These are phyloP conservation scores for Akabosia matsudoensis DNA, from an alignment of 1,140 invertebrate genomes.

Conservation along the genomic window DNA sequence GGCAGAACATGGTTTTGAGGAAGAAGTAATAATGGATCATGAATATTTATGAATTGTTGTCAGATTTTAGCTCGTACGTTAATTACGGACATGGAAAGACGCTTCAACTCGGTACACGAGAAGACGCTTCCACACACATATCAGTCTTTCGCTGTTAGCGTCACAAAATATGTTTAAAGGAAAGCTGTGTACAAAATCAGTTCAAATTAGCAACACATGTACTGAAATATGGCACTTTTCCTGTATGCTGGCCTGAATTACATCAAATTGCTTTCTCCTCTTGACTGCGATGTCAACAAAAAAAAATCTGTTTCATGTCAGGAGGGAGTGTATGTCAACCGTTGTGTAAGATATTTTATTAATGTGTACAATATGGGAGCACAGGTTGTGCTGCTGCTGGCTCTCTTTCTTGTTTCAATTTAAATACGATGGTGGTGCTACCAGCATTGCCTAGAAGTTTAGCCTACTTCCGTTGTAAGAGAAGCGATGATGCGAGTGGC, in stretches of 20 bases:
- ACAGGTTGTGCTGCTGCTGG: too few species aligned
- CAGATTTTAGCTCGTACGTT: background rate
- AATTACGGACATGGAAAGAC: too few species aligned
- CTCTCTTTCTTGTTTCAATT: background rate
- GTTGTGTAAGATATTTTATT: too few species aligned
- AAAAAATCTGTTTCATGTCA: background rate
- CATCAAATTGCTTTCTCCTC: background rate
- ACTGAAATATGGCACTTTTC: background rate
- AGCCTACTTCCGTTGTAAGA: too few species aligned
- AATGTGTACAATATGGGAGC: too few species aligned
- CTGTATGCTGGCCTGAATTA: background rate
- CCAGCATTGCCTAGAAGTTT: too few species aligned
- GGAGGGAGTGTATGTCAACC: background rate
- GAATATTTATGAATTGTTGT: background rate
- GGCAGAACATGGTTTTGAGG: background rate
- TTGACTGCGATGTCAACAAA: background rate
- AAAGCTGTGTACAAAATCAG: background rate
- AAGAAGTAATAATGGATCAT: background rate
- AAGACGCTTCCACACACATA: too few species aligned
- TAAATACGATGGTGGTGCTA: background rate
- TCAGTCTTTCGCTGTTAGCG: too few species aligned
- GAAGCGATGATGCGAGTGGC: too few species aligned
- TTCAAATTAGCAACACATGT: background rate
- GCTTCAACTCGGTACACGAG: too few species aligned
- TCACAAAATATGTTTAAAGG: background rate